Conservation (phyloP, 2,113 vertebrate species). For the Caloenas nicobarica region DNA sequence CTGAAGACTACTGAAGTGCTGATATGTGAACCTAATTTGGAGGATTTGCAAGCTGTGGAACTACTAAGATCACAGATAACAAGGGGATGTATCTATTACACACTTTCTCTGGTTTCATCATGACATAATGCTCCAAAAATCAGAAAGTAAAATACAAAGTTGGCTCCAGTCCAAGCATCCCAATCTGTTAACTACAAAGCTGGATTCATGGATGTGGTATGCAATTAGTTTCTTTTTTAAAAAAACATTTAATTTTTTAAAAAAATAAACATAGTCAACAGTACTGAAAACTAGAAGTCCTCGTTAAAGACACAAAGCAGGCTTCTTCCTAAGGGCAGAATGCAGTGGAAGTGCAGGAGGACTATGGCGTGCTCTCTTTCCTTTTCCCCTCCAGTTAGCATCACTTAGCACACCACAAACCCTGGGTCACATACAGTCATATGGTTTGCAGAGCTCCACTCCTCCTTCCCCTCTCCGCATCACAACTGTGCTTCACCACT, state of each 20-base stretch:
- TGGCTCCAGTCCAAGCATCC: slow-evolving; percentile 51
- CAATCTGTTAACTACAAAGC: slow-evolving; percentile 24
- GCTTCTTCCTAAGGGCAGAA: neutral
- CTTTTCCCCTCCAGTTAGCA: slow-evolving; percentile 16
- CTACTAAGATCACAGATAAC: slow-evolving; percentile 71
- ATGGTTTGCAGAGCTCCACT: slow-evolving; percentile 42
- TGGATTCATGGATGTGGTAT: neutral
- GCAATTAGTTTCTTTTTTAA: neutral
- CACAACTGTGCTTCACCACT: neutral
- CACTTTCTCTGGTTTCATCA: slow-evolving; percentile 64
- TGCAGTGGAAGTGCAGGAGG: neutral
- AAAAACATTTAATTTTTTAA: neutral
- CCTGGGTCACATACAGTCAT: slow-evolving; percentile 50
- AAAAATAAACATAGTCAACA: neutral
- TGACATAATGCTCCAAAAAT: slow-evolving; percentile 64
- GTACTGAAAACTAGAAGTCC: neutral
- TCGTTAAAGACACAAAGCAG: neutral
- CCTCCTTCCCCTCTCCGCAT: neutral
- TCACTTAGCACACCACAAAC: slow-evolving; percentile 22
- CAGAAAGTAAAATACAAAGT: slow-evolving; percentile 58
- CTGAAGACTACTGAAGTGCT: slow-evolving; percentile 63
- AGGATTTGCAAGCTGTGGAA: slow-evolving; percentile 71
- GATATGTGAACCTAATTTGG: slow-evolving; percentile 70
- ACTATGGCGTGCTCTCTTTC: neutral
- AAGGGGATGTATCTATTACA: slow-evolving; percentile 60